Evolutionary conservation across 2,888 invertebrate genomes (phyloP).

Genomic region (Dynastes maya): DNA sequence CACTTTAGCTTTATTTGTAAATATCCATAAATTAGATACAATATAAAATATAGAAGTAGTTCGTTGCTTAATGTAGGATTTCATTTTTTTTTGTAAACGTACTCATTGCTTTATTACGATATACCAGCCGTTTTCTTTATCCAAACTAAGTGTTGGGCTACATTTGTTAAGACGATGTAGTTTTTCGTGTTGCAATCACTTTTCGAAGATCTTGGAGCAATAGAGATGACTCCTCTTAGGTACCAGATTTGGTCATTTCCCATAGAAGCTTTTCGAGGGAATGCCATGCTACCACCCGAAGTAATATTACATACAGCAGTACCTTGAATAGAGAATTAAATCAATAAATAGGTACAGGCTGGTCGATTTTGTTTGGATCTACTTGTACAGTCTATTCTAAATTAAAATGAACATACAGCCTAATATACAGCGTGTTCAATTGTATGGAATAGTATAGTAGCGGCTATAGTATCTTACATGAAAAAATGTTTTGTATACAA

Average conservation of each 20-base stretch:
- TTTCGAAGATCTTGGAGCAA: slow-evolving; percentile 62
- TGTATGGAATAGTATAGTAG: too few species aligned
- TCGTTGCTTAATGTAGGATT: not conserved
- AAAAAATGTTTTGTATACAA: too few species aligned
- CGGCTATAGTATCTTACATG: too few species aligned
- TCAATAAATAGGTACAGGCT: too few species aligned
- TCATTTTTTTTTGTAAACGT: not conserved
- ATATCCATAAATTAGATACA: not conserved
- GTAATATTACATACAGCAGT: slow-evolving; percentile 70
- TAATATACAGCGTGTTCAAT: too few species aligned
- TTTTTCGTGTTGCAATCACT: slow-evolving; percentile 64
- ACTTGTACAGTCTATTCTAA: too few species aligned
- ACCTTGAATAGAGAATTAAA: slow-evolving; percentile 51
- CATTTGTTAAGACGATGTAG: slow-evolving; percentile 67
- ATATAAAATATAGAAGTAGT: slow-evolving; percentile 14
- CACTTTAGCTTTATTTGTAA: slow-evolving; percentile 70
- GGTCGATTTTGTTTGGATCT: too few species aligned
- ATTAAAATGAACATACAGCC: too few species aligned
- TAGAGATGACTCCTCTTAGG: slow-evolving; percentile 72
- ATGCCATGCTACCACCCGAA: slow-evolving; percentile 72
- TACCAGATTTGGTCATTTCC: slow-evolving; percentile 67
- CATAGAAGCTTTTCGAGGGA: slow-evolving; percentile 66
- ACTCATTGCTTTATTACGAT: not conserved
- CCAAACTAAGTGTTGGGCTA: slow-evolving; percentile 63
- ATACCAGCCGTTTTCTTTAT: slow-evolving; percentile 44